A percentile compares a stretch with the other conserved stretches of the same genome.
phyloP scores from a whole-genome alignment of 2,888 invertebrate species.

The Epistrophe grossulariae region DNA sequence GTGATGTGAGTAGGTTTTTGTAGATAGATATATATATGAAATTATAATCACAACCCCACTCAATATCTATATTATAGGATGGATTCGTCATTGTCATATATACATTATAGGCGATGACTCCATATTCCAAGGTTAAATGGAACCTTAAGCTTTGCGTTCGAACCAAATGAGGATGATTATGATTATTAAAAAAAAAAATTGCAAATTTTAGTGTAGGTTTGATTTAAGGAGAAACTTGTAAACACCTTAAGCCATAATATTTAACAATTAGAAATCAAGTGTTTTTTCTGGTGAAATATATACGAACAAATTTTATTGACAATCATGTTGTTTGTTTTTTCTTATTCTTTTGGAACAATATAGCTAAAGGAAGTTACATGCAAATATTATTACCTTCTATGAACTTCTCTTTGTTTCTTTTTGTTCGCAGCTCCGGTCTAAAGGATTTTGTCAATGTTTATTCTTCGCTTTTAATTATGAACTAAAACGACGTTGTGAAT shows the following conservation, averaged over 20 bases:
- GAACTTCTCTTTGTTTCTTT: too few relatives aligned
- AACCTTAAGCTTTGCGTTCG: constrained; percentile 26
- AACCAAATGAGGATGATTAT: constrained; percentile 64
- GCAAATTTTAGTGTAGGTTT: constrained; percentile 50
- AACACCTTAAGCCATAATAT: constrained; percentile 35
- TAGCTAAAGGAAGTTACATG: not conserved
- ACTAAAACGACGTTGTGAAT: too few relatives aligned
- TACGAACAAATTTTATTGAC: constrained; percentile 3
- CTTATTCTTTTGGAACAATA: not conserved
- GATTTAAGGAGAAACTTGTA: constrained; percentile 67
- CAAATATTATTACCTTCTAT: too few relatives aligned
- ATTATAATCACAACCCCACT: constrained; percentile 19
- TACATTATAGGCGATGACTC: constrained; percentile 42
- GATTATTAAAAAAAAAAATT: not conserved
- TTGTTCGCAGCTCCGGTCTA: too few relatives aligned
- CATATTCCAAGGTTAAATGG: constrained; percentile 52
- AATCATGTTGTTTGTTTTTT: not conserved
- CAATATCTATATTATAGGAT: constrained; percentile 11
- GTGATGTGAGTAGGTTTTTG: constrained; percentile 60
- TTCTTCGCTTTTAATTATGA: too few relatives aligned
- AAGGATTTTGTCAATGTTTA: too few relatives aligned
- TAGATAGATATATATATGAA: constrained; percentile 2
- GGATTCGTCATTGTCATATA: constrained; percentile 38
- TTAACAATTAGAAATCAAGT: constrained; percentile 48
- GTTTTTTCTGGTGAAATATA: constrained; percentile 39